phyloP scores from a whole-genome alignment of 1,140 invertebrate genomes.

The Battus philenor region DNA sequence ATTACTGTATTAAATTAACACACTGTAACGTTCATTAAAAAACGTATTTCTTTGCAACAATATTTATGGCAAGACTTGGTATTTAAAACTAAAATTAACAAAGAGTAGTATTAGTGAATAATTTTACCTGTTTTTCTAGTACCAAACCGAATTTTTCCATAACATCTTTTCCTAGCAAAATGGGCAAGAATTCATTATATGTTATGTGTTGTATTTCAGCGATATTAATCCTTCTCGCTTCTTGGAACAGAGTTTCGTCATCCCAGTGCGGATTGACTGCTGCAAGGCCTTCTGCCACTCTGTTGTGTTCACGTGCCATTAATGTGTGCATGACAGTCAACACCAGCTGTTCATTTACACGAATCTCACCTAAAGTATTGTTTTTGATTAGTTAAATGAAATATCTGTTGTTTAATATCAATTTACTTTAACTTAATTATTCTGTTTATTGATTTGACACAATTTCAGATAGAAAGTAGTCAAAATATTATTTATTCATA shows the following conservation, averaged over 20 bases:
- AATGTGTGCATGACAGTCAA: slow-evolving; percentile 94
- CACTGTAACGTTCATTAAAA: too few species aligned
- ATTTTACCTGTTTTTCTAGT: slow-evolving; percentile 84
- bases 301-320: slow-evolving; percentile 92
- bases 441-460: too few species aligned
- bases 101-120: too few species aligned
- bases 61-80: too few species aligned
- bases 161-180: slow-evolving; percentile 93
- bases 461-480: too few species aligned
- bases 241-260: slow-evolving; percentile 95
- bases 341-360: slow-evolving; percentile 95
- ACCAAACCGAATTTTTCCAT: slow-evolving; percentile 94
- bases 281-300: slow-evolving; percentile 85
- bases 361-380: slow-evolving; percentile 87
- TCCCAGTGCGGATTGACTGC: slow-evolving; percentile 95
- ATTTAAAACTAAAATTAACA: too few species aligned
- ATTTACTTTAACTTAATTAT: too few species aligned
- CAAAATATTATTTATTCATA: neutral
- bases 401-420: too few species aligned
- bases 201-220: slow-evolving; percentile 96
- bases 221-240: slow-evolving; percentile 91
- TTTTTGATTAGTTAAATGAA: too few species aligned
- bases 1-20: neutral
- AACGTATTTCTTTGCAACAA: too few species aligned
- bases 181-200: slow-evolving; percentile 95